Evolutionary conservation across 2,797 vertebrate species (phyloP).

Genomic region (Hoplostethus atlanticus): DNA sequence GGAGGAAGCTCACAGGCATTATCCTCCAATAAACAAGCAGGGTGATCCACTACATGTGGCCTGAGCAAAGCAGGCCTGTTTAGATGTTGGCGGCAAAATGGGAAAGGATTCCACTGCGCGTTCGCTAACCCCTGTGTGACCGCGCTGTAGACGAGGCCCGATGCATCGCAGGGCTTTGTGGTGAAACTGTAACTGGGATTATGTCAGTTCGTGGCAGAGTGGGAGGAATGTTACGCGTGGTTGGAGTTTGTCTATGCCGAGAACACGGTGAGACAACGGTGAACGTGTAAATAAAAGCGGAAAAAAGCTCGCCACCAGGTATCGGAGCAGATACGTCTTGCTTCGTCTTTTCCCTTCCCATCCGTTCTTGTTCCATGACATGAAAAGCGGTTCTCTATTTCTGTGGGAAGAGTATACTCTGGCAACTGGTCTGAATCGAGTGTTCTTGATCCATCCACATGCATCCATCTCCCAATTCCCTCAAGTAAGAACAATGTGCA

Average conservation of each 20-base stretch:
- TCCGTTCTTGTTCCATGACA: constrained; percentile 39
- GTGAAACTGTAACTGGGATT: constrained; percentile 48
- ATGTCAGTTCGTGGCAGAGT: constrained; percentile 39
- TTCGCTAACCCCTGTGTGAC: constrained; percentile 27
- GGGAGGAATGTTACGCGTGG: constrained; percentile 38
- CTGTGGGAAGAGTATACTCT: constrained; percentile 61
- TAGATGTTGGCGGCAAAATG: constrained; percentile 27
- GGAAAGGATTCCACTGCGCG: constrained; percentile 19
- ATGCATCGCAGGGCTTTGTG: constrained; percentile 38
- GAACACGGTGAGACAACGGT: constrained; percentile 19
- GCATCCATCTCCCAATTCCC: constrained; percentile 55
- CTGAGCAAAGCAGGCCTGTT: constrained; percentile 42
- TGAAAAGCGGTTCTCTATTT: constrained; percentile 47
- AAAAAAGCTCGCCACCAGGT: constrained; percentile 50
- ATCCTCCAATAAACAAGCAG: constrained; percentile 67
- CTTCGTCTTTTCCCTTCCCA: constrained; percentile 36
- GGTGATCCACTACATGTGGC: constrained; percentile 42
- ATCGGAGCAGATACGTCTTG: constrained; percentile 65
- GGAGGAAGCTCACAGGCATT: constrained; percentile 62
- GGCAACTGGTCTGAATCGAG: constrained; percentile 45
- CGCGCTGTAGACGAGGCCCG: constrained; percentile 33
- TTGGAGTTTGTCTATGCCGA: constrained; percentile 47
- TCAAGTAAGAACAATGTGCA: constrained; percentile 64
- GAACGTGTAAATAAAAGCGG: constrained; percentile 35
- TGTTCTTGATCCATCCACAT: constrained; percentile 35